Evolutionary conservation across 64 coral and sea anemone species (phyloP), one percentile per base, ranked within the genome.

Genomic region (Orbicella faveolata): DNA sequence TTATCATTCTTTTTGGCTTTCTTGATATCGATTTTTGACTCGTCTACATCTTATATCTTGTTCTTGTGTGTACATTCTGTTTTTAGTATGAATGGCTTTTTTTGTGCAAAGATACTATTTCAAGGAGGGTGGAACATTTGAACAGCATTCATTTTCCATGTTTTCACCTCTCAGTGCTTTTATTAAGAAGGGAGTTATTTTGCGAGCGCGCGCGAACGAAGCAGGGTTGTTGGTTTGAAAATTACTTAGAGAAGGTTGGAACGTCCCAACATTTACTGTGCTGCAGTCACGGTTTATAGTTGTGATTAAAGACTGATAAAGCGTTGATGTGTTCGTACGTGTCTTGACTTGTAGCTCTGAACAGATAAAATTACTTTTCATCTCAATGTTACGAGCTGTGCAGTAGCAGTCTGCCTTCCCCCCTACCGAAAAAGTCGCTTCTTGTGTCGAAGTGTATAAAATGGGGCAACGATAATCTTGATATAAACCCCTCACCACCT

Each of bases 241-340:
- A 21, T 68, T 82, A n/a, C 3, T 16, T 20, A 67, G 6, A 35
- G 37, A 16, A 59, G 20, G 23, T 41, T 21, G 3, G 41, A 26
- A 21, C 19, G 21, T 85, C 82, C 36, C 82, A 52, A 85, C 82
- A 72, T 85, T 85, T 85, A 17, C 82, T 73, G 36, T 85, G 82
- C 82, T 85, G 65, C 82, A 72, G 82, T 85, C 82, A 72, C 68
- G 41, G 82, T 85, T 85, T 52, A 85, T 72, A 16, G 82, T 85
- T 85, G 82, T 41, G 82, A 85, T 52, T 85, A 85, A 85, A 85
- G 63, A 39, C 25, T 85, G 65, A 53, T 13, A 85, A 85, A 72
- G 52, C 1, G 12, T n/a, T 12, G 33, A 17, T 15, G 5, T 23
- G 20, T 55, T 10, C 25, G 77, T 54, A 25, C 34, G 2, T 26